phyloP scores from a whole-genome alignment of 1,140 invertebrate species.

The Drosophila sechellia region DNA sequence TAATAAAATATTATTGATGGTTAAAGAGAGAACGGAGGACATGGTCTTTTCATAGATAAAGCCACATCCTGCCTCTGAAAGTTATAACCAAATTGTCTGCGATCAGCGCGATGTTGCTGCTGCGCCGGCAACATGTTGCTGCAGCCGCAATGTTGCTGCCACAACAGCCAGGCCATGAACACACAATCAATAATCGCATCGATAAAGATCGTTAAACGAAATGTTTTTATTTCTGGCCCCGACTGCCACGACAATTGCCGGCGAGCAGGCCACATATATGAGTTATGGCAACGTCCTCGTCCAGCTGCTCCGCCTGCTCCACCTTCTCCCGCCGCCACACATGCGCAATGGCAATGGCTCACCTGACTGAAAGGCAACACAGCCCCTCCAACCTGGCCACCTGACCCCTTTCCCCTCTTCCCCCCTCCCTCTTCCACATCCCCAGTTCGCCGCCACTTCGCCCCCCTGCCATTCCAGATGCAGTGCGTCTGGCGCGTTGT shows the following conservation, averaged over 20 bases:
- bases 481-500: conserved; percentile 70
- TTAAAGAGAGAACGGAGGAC: neutral
- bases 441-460: neutral
- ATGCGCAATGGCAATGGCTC: conserved; percentile 75
- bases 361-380: conserved; percentile 45
- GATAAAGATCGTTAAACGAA: conserved; percentile 84
- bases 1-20: neutral
- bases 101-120: conserved; percentile 25
- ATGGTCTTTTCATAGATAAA: neutral
- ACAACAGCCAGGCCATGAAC: conserved; percentile 40
- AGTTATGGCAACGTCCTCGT: conserved; percentile 61
- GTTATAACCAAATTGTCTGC: neutral
- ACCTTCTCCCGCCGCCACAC: conserved; percentile 62
- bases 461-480: conserved; percentile 7
- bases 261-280: conserved; percentile 55
- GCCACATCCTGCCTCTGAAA: neutral
- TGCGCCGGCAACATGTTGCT: conserved; percentile 19
- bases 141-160: conserved; percentile 33
- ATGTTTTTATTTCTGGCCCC: conserved; percentile 77
- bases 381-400: conserved; percentile 16
- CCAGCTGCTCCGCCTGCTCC: conserved; percentile 27
- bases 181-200: conserved; percentile 83
- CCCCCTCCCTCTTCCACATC: too few species aligned
- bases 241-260: conserved; percentile 61
- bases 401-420: conserved; percentile 1